These are phyloP conservation scores for Microplitis deprimator DNA, from an alignment of 2,888 invertebrate genomes.

Conservation along the genomic window DNA sequence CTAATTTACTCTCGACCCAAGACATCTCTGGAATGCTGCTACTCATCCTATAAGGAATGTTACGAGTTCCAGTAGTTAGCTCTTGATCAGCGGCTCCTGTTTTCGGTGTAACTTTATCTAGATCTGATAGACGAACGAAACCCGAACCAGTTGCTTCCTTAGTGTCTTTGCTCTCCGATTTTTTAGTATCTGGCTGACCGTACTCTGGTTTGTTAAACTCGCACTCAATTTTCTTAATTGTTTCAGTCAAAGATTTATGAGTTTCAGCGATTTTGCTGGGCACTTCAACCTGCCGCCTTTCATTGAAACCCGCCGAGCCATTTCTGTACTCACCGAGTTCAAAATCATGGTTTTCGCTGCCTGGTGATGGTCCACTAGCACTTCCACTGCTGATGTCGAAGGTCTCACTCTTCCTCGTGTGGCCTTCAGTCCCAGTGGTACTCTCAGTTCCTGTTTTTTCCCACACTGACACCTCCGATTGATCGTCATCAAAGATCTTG, in stretches of 20 bases:
- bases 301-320: slow-evolving; percentile 49
- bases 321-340: slow-evolving; percentile 60
- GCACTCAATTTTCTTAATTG: slow-evolving; percentile 65
- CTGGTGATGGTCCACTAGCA: slow-evolving; percentile 61
- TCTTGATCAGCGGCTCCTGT: slow-evolving; percentile 67
- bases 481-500: slow-evolving; percentile 59
- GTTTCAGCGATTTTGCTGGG: slow-evolving; percentile 61
- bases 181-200: slow-evolving; percentile 41
- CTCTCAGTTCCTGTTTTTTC: slow-evolving; percentile 64
- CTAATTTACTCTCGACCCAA: slow-evolving; percentile 77
- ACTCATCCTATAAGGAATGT: slow-evolving; percentile 75
- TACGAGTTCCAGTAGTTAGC: slow-evolving; percentile 32
- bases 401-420: slow-evolving; percentile 66
- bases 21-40: slow-evolving; percentile 80
- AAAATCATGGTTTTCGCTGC: slow-evolving; percentile 64
- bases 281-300: slow-evolving; percentile 49
- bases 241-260: slow-evolving; percentile 63
- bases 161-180: slow-evolving; percentile 56
- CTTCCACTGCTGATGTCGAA: slow-evolving; percentile 66
- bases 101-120: slow-evolving; percentile 79
- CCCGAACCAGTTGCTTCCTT: slow-evolving; percentile 70
- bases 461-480: slow-evolving; percentile 64
- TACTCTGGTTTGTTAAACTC: slow-evolving; percentile 61
- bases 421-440: slow-evolving; percentile 62
- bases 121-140: slow-evolving; percentile 85